Percentiles rank a stretch among this genome's conserved stretches.
Conservation (phyloP, 2,888 invertebrate genomes). For the Amorpha juglandis region DNA sequence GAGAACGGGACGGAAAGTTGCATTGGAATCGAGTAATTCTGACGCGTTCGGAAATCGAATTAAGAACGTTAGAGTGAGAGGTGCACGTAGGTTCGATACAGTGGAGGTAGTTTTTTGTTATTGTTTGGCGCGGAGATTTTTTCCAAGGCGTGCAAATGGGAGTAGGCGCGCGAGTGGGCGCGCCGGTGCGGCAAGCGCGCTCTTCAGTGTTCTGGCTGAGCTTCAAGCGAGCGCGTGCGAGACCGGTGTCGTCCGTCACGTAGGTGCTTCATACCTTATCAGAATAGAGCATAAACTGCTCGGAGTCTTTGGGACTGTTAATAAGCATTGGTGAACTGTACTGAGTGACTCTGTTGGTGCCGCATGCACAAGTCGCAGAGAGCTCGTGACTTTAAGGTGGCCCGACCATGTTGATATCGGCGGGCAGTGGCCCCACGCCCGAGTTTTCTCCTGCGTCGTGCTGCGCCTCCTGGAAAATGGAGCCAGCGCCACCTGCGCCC, state of each 20-base stretch:
- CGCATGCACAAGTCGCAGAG: conserved; percentile 62
- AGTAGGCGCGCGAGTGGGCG: conserved; percentile 83
- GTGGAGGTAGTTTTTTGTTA: conserved; percentile 80
- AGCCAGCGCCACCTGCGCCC: conserved; percentile 83
- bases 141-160: conserved; percentile 83
- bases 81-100: conserved; percentile 68
- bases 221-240: conserved; percentile 82
- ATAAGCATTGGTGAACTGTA: conserved; percentile 57
- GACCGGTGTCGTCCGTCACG: conserved; percentile 60
- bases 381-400: conserved; percentile 62
- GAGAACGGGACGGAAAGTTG: conserved; percentile 78
- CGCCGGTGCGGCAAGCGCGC: conserved; percentile 81
- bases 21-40: conserved; percentile 80
- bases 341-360: conserved; percentile 64
- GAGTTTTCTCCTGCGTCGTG: conserved; percentile 84
- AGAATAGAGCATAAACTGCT: conserved; percentile 38
- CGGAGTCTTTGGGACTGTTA: conserved; percentile 41
- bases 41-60: conserved; percentile 84
- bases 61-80: conserved; percentile 83
- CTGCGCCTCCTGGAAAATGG: conserved; percentile 87
- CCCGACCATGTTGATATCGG: conserved; percentile 87
- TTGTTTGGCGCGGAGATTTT: conserved; percentile 80
- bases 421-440: conserved; percentile 85
- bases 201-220: conserved; percentile 84
- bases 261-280: conserved; percentile 53